These are phyloP conservation scores for Heteractis magnifica DNA, from an alignment of 92 coral and sea anemone species.

Conservation along the genomic window DNA sequence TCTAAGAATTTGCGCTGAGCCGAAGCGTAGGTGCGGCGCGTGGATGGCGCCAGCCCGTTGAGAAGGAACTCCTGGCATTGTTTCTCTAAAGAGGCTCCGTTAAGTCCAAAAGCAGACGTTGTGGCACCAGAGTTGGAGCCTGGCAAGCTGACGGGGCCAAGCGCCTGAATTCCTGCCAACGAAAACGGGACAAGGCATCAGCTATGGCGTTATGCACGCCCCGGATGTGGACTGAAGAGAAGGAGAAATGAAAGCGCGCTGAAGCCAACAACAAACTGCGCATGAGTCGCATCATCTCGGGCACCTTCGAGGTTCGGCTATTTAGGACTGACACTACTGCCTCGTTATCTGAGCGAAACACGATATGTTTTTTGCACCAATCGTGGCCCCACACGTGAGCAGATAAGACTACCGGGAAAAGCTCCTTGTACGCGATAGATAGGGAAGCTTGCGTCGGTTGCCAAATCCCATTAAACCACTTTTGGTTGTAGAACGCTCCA, in stretches of 20 bases:
- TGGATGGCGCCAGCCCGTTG: constrained; percentile 34
- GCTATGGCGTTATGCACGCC: constrained; percentile 39
- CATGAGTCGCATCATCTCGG: constrained; percentile 36
- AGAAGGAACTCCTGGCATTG: constrained; percentile 18
- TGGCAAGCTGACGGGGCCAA: too few species aligned
- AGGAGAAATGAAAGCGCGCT: constrained; percentile 24
- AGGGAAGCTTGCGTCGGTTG: constrained; percentile 4
- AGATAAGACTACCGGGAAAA: constrained; percentile 39
- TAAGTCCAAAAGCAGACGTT: constrained; percentile 14
- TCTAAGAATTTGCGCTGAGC: constrained; percentile 24
- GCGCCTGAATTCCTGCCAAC: constrained; percentile 40
- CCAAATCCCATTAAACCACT: constrained; percentile 47
- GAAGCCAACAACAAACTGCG: constrained; percentile 29
- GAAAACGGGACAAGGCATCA: too few species aligned
- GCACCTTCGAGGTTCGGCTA: constrained; percentile 32
- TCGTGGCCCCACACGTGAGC: constrained; percentile 39
- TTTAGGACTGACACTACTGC: constrained; percentile 47
- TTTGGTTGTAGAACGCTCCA: constrained; percentile 7
- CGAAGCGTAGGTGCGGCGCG: constrained; percentile 27
- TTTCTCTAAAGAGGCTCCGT: constrained; percentile 22
- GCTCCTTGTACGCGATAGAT: too few species aligned
- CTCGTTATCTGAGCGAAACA: constrained; percentile 38
- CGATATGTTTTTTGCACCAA: constrained; percentile 32
- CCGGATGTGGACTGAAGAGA: constrained; percentile 40
- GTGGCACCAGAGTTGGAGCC: constrained; percentile 15